A percentile compares a stretch with the other conserved stretches of the same genome.
Evolutionary conservation across 2,888 invertebrate species (phyloP).

Genomic region (Seira sanloemensis): DNA sequence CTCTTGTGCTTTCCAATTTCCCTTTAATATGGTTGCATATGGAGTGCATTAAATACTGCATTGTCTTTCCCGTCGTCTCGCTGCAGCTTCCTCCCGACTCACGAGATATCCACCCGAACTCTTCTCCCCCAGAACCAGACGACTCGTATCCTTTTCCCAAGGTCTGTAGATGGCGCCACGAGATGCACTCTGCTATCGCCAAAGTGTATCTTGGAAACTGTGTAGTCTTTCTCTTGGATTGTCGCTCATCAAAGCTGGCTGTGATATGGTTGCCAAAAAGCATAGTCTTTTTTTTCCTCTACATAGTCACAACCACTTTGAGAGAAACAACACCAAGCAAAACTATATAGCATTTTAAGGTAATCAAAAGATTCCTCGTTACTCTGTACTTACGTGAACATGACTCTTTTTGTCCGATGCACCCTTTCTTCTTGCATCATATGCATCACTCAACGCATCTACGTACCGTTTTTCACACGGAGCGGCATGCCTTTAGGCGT

Average conservation of each 20-base stretch:
- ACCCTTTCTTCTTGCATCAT: no score
- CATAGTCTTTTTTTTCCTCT: slow-evolving; percentile 71
- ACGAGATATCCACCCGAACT: background rate
- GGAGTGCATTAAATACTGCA: slow-evolving; percentile 17
- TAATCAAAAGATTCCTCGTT: background rate
- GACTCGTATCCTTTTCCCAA: background rate
- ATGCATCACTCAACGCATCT: no score
- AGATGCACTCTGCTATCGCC: slow-evolving; percentile 13
- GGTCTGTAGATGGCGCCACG: background rate
- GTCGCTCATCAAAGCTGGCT: slow-evolving; percentile 99
- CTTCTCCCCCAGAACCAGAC: no score
- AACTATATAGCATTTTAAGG: background rate
- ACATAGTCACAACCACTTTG: slow-evolving; percentile 94
- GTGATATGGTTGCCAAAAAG: slow-evolving; percentile 86
- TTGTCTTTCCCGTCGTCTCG: slow-evolving; percentile 3
- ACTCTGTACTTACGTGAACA: no score
- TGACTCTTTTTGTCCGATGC: no score
- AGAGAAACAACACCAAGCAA: slow-evolving; percentile 79
- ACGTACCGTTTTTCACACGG: no score
- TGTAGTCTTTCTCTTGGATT: slow-evolving; percentile 73
- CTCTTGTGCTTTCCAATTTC: background rate
- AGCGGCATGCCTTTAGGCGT: background rate
- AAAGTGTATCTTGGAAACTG: background rate
- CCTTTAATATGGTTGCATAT: background rate
- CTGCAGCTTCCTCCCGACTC: background rate